phyloP scores from a whole-genome alignment of 2,797 vertebrate genomes.

The Protosalanx chinensis region DNA sequence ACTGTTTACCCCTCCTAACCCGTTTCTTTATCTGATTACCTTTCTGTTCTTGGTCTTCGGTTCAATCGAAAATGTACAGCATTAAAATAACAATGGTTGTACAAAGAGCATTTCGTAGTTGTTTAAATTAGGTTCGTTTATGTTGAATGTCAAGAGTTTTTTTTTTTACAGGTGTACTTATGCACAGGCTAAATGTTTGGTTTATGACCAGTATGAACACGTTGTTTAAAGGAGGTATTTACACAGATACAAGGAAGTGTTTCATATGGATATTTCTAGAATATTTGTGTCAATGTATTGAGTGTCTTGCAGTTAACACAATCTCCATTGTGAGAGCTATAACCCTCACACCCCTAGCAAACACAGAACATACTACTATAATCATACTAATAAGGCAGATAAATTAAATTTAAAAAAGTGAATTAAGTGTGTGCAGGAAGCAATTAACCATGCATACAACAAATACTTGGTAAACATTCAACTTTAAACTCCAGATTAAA shows the following conservation, averaged over 20 bases:
- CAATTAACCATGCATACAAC: no score
- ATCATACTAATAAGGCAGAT: no score
- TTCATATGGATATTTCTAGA: not conserved
- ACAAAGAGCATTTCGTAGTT: not conserved
- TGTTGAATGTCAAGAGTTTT: not conserved
- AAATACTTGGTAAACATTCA: no score
- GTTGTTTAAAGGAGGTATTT: not conserved
- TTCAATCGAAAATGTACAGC: not conserved
- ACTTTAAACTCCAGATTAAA: no score
- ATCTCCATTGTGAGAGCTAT: not conserved
- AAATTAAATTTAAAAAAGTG: no score
- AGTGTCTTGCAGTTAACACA: no score
- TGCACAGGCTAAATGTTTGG: not conserved
- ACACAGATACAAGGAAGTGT: not conserved
- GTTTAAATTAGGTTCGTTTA: not conserved
- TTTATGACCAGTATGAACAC: not conserved
- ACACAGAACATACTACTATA: not conserved
- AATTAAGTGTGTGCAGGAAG: no score
- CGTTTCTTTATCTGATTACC: not conserved
- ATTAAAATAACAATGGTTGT: not conserved
- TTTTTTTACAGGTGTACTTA: not conserved
- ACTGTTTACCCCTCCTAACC: conserved; percentile 24
- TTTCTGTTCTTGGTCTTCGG: conserved; percentile 6
- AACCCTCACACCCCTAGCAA: no score
- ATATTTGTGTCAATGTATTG: no score